phyloP scores from a whole-genome alignment of 2,888 invertebrate species.

The Acrobasis repandana region DNA sequence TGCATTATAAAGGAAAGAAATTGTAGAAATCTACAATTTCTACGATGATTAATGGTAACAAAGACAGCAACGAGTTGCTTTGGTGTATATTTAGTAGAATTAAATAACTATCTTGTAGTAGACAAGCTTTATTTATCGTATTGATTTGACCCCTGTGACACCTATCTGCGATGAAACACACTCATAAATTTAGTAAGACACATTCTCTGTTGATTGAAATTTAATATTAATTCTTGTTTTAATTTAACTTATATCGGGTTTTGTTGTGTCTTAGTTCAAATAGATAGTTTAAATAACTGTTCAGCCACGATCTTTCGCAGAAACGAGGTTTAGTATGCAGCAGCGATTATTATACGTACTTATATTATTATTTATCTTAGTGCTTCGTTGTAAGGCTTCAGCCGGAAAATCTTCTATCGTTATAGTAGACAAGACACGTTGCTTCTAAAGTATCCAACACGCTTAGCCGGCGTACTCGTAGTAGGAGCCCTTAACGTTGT shows the following conservation, averaged over 20 bases:
- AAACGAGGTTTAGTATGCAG: background rate
- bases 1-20: background rate
- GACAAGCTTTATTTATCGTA: conserved; percentile 12
- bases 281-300: background rate
- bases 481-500: no score
- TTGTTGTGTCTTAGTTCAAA: background rate
- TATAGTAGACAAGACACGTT: no score
- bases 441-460: no score
- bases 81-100: conserved; percentile 10
- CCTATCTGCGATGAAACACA: conserved; percentile 6
- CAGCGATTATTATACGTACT: no score
- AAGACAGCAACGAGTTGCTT: background rate
- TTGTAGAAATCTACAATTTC: background rate
- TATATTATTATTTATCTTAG: no score
- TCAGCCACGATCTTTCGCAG: background rate
- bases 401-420: no score
- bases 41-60: conserved; percentile 6
- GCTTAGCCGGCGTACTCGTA: no score
- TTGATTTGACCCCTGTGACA: conserved; percentile 16
- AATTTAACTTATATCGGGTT: background rate
- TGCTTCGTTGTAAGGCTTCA: no score
- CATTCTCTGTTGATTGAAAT: conserved; percentile 17
- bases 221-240: conserved; percentile 3
- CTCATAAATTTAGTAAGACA: conserved; percentile 9
- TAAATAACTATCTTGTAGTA: conserved; percentile 11